phyloP scores from a whole-genome alignment of 1,140 invertebrate species.

The Melitaea cinxia region DNA sequence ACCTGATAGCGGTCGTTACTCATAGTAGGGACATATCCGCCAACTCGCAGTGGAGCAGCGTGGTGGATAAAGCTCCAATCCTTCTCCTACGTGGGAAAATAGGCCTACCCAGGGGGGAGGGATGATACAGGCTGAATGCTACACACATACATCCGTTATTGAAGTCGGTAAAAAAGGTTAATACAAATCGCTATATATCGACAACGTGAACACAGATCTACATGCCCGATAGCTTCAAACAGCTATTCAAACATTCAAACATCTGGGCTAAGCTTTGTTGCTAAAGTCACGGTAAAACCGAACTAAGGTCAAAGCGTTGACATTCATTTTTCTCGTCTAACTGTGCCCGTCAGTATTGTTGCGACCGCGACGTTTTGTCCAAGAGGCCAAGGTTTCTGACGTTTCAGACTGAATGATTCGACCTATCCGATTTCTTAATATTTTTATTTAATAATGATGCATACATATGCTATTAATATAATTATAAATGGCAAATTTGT shows the following conservation, averaged over 20 bases:
- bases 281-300: conserved; percentile 35
- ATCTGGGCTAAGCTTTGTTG: conserved; percentile 42
- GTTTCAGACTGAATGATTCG: conserved; percentile 19
- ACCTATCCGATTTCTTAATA: not conserved
- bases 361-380: conserved; percentile 39
- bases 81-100: too few relatives aligned
- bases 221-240: conserved; percentile 7
- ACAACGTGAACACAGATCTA: not conserved
- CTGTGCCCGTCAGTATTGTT: conserved; percentile 57
- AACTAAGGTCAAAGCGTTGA: conserved; percentile 50
- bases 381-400: conserved; percentile 20
- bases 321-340: conserved; percentile 66
- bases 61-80: too few relatives aligned
- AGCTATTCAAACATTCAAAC: conserved; percentile 27
- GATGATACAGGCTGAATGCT: too few relatives aligned
- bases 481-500: too few relatives aligned
- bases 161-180: not conserved
- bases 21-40: too few relatives aligned
- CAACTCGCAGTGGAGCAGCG: too few relatives aligned
- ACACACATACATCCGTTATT: too few relatives aligned
- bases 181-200: not conserved
- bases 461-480: too few relatives aligned
- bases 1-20: too few relatives aligned
- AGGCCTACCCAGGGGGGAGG: too few relatives aligned
- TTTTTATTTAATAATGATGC: too few relatives aligned